These are phyloP conservation scores for Nasonia oneida DNA, from an alignment of 2,888 invertebrate genomes.

Conservation along the genomic window DNA sequence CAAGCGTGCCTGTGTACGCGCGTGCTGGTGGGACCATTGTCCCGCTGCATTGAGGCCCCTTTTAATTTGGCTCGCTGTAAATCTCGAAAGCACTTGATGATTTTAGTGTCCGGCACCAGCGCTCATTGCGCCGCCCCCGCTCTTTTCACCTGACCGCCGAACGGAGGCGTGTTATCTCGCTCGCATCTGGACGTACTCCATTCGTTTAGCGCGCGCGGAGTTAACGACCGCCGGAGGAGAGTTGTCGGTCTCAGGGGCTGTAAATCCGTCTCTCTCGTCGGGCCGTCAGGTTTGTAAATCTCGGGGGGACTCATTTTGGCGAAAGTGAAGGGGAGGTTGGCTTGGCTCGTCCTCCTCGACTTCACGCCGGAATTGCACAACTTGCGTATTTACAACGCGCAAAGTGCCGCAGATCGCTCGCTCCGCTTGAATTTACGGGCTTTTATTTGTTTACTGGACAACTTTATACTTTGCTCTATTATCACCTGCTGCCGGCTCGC, in stretches of 20 bases:
- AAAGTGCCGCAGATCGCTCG: not conserved
- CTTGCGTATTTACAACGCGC: constrained; percentile 7
- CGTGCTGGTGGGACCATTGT: constrained; percentile 23
- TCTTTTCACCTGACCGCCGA: constrained; percentile 30
- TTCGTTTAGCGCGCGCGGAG: not conserved
- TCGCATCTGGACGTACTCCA: not conserved
- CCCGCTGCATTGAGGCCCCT: not conserved
- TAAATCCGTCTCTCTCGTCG: constrained; percentile 31
- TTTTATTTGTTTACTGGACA: not conserved
- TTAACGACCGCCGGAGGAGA: constrained; percentile 15
- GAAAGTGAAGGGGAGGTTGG: constrained; percentile 14
- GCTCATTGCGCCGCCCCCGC: not conserved
- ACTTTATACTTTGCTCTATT: not conserved
- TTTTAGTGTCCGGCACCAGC: constrained; percentile 55
- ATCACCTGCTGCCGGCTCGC: not conserved
- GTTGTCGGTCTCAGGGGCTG: not conserved
- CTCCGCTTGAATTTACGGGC: not conserved
- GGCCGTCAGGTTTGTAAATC: constrained; percentile 10
- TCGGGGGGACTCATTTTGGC: not conserved
- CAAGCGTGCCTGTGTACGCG: not conserved
- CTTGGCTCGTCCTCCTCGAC: not conserved
- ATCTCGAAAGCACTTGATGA: constrained; percentile 53
- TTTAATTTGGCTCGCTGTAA: not conserved
- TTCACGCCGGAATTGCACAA: constrained; percentile 32
- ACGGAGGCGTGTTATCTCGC: not conserved